phyloP scores from a whole-genome alignment of 2,113 vertebrate genomes.

The Myocastor coypus region DNA sequence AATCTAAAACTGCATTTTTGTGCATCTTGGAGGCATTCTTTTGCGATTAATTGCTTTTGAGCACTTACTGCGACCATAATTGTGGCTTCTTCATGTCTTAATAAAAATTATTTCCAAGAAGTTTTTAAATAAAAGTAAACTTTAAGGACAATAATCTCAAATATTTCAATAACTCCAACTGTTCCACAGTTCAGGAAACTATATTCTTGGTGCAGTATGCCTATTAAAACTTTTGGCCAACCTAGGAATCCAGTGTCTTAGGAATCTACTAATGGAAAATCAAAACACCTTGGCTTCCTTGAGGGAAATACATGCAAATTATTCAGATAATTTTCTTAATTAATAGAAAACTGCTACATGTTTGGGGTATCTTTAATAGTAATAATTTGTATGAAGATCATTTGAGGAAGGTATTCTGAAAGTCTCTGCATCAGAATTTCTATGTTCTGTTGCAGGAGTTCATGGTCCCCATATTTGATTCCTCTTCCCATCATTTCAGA shows the following conservation, averaged over 20 bases:
- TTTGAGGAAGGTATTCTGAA: slow-evolving; percentile 3
- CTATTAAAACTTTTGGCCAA: not conserved
- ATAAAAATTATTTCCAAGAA: not conserved
- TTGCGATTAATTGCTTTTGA: not conserved
- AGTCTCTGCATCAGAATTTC: not conserved
- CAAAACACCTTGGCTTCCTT: not conserved
- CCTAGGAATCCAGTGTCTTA: not conserved
- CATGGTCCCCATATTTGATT: not conserved
- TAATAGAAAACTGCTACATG: not conserved
- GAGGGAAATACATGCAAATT: not conserved
- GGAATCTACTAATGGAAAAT: not conserved
- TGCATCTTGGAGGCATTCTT: not conserved
- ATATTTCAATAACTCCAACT: not conserved
- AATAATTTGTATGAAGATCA: slow-evolving; percentile 1
- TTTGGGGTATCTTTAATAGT: not conserved
- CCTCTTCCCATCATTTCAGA: not conserved
- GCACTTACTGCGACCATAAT: not conserved
- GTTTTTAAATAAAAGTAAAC: slow-evolving; percentile 40
- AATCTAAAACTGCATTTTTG: not conserved
- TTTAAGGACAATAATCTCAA: not conserved
- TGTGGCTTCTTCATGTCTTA: not conserved
- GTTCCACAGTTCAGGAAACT: not conserved
- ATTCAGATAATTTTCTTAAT: not conserved
- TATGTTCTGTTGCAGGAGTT: not conserved
- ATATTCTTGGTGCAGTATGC: not conserved